Conservation (phyloP, 2,888 invertebrate genomes). For the Cylloceria caligata region DNA sequence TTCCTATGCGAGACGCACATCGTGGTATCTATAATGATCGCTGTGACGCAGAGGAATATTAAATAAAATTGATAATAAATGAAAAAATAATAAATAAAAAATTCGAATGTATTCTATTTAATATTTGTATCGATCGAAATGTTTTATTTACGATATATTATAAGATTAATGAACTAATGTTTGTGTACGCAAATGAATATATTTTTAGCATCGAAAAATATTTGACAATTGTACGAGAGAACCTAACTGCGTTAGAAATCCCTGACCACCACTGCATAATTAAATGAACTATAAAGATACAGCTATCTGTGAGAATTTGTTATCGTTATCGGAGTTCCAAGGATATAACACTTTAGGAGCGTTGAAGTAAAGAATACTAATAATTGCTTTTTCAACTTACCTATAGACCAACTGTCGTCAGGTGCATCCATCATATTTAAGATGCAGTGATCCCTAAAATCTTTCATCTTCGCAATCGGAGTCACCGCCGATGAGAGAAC, state of each 20-base stretch:
- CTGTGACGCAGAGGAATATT: too few species aligned
- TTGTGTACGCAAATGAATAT: too few species aligned
- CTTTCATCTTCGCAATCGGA: constrained; percentile 57
- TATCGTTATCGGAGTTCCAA: constrained; percentile 15
- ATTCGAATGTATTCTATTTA: too few species aligned
- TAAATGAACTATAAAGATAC: constrained; percentile 4
- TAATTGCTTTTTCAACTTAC: constrained; percentile 58
- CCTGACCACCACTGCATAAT: neutral
- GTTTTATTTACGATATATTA: too few species aligned
- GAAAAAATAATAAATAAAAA: too few species aligned
- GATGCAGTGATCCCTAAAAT: constrained; percentile 70
- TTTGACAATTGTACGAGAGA: neutral
- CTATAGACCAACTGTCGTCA: constrained; percentile 61
- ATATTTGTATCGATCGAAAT: too few species aligned
- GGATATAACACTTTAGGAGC: neutral
- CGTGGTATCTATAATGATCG: too few species aligned
- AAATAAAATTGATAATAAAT: too few species aligned
- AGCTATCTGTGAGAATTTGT: constrained; percentile 2
- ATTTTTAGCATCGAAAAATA: neutral
- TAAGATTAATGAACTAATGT: too few species aligned
- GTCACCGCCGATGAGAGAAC: neutral
- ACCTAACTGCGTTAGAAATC: neutral
- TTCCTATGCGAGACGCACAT: too few species aligned
- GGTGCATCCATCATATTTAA: constrained; percentile 71
- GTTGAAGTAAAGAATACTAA: constrained; percentile 5